Conservation (phyloP, 1,140 invertebrate genomes). For the Drosophila murphyi region DNA sequence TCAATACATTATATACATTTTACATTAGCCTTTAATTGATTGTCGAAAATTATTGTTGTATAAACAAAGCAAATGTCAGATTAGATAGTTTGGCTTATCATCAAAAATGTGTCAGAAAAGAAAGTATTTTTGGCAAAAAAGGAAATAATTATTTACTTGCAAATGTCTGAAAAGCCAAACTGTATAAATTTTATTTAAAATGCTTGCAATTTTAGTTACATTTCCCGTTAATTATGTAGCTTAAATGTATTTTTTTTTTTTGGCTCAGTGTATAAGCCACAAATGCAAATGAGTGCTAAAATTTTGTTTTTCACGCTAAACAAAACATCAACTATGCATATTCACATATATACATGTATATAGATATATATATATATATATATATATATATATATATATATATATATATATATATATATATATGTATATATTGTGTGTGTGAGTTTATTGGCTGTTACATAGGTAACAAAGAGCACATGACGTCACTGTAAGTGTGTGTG, state of each 20-base stretch:
- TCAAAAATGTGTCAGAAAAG: background rate
- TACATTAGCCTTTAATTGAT: background rate
- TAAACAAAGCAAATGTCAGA: background rate
- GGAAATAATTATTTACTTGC: no score
- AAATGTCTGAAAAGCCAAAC: no score
- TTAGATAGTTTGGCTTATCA: background rate
- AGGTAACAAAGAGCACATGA: slow-evolving; percentile 14
- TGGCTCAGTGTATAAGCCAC: slow-evolving; percentile 25
- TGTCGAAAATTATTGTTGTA: background rate
- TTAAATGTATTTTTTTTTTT: background rate
- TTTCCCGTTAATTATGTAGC: background rate
- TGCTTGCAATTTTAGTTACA: background rate
- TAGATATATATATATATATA: background rate
- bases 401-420: background rate
- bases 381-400: no score
- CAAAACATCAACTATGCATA: slow-evolving; percentile 36
- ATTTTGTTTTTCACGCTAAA: slow-evolving; percentile 41
- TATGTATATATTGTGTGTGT: slow-evolving; percentile 9
- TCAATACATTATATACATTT: no score
- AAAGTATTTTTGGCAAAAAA: background rate
- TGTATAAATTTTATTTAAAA: no score
- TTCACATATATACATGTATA: background rate
- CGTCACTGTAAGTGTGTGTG: slow-evolving; percentile 8
- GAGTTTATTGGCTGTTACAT: background rate
- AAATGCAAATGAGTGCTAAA: slow-evolving; percentile 54